Evolutionary conservation across 2,888 invertebrate species (phyloP), one percentile per base, ranked within the genome.

Genomic region (Mythimna impura): DNA sequence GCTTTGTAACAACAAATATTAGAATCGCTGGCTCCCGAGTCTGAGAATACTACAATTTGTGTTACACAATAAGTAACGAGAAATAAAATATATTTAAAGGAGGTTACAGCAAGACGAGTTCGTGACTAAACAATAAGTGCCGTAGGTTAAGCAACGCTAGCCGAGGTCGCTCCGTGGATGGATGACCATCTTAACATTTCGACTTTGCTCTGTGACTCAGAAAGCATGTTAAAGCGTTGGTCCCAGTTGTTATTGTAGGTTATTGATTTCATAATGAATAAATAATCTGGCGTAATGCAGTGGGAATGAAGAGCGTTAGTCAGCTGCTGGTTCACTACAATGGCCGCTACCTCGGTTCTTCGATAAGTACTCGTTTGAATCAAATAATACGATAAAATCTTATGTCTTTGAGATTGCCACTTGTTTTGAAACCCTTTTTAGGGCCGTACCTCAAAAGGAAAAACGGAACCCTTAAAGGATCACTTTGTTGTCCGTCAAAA

Each of bases 1-100:
- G 70, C 78, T 79, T 80, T 71, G 69, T 76, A 68, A 78, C 70
- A 72, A 77, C 84, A 81, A 81, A 84, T 86, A 81, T 84, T 79
- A 84, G 75, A 81, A 76, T 78, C 54, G 63, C 75, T 14, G 40
- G 40, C 58, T 64, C 58, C 34, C 30, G 36, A 75, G 57, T 60
- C 71, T 66, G 52, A n/a, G 64, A 64, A 60, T 63, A 71, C 61
- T 67, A 60, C 72, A 72, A 83, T 80, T 69, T 78, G 10, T 65
- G 17, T 9, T 63, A 52, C 58, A 62, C 50, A 72, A 62, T 68
- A 64, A 71, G 10, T 61, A 62, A 69, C 25, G 20, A 25, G 20
- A 47, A 30, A 34, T 2, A 34, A 57, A 22, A 22, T 40, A 12
- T 50, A 43, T 30, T 60, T 8, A 50, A 30, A 43, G 17, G 36